Evolutionary conservation across 1,140 invertebrate genomes (phyloP), one percentile per base, ranked within the genome.

Genomic region (Listronotus bonariensis): DNA sequence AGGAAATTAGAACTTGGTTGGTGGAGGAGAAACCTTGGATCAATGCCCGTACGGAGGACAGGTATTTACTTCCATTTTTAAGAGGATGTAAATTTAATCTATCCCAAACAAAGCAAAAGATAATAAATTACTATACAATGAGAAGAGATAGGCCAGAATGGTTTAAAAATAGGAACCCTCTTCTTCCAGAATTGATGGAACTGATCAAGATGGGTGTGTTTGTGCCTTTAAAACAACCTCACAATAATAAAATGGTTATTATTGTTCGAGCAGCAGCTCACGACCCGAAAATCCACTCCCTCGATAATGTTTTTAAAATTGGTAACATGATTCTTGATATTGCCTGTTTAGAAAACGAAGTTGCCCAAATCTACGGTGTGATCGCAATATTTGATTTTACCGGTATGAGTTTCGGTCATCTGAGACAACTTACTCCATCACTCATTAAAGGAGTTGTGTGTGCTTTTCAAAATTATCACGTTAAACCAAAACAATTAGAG

Each of bases 401-500:
- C 7, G 81, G 81, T 0, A 79, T 85, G 0, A 78, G 82, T 2
- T 70, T 88, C 15, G 81, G 79, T 9, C 88, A 90, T 68, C 86
- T 82, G 3, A 59, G 83, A 12, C 84, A 87, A 69, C 71, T 89
- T 40, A 82, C 83, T 15, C 85, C 86, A 0, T 73, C 72, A n/a
- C 69, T 86, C 0, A 81, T 90, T 18, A 81, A 79, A 78, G 84
- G 78, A 51, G 74, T 86, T 6, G 86, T 88, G 0, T 80, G 84
- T 51, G 80, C 85, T 5, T 89, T 87, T 87, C 86, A 88, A 78
- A 85, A 86, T 36, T 91, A 91, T 73, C 89, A 90, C 6, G 80
- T 86, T 9, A 81, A 88, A 67, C 84, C 88, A 12, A 86, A 87
- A 69, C 80, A 85, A 0, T 76, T 91, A 20, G 85, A 91, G 68